phyloP scores from a whole-genome alignment of 1,140 invertebrate genomes.

The Triops longicaudatus region DNA sequence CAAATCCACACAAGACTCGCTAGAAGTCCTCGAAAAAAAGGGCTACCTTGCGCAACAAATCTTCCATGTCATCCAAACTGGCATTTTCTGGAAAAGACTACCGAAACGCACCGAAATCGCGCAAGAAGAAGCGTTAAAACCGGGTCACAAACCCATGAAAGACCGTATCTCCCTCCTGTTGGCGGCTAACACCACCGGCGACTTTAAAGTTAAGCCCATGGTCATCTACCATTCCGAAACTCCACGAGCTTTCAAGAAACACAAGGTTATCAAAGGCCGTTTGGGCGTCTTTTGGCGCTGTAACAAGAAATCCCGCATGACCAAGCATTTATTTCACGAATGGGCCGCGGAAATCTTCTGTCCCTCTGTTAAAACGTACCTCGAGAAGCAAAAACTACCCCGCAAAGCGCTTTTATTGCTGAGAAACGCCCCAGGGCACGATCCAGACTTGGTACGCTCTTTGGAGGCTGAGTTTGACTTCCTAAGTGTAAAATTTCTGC shows the following conservation, averaged over 20 bases:
- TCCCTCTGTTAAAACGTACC: background rate
- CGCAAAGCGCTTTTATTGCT: background rate
- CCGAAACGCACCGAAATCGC: too few relatives aligned
- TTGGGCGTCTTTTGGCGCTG: background rate
- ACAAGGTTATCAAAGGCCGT: background rate
- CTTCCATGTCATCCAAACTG: too few relatives aligned
- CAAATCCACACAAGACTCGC: too few relatives aligned
- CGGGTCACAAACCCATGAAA: conserved; percentile 38
- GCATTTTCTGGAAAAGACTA: too few relatives aligned
- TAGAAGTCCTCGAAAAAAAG: too few relatives aligned
- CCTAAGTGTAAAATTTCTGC: too few relatives aligned
- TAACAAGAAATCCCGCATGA: background rate
- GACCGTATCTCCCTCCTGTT: conserved; percentile 41
- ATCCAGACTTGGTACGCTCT: background rate
- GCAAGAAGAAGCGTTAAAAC: too few relatives aligned
- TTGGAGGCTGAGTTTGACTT: too few relatives aligned
- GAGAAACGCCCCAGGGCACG: background rate
- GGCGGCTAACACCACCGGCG: conserved; percentile 39
- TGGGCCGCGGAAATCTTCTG: background rate
- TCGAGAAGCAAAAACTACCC: background rate
- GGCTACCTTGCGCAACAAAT: too few relatives aligned
- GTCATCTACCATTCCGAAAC: conserved; percentile 40
- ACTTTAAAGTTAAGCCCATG: conserved; percentile 41
- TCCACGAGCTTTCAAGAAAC: conserved; percentile 39
- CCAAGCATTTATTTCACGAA: background rate